phyloP scores from a whole-genome alignment of 2,113 vertebrate genomes.

The Limnothrissa miodon region DNA sequence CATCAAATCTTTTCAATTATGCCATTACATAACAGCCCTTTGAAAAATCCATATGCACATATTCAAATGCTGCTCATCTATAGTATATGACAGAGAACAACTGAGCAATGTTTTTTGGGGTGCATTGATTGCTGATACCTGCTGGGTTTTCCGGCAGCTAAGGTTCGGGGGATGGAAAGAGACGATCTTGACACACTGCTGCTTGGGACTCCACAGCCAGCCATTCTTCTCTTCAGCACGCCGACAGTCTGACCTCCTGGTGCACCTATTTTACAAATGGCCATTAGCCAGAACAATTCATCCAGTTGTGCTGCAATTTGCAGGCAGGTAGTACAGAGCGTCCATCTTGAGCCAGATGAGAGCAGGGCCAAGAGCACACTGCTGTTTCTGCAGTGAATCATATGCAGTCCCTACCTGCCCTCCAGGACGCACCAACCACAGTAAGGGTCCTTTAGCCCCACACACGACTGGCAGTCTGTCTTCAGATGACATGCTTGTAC shows the following conservation, averaged over 20 bases:
- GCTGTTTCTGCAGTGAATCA: neutral
- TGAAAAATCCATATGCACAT: neutral
- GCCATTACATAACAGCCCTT: neutral
- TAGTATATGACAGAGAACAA: neutral
- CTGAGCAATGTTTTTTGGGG: neutral
- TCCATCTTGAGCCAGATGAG: neutral
- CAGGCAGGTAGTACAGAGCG: neutral
- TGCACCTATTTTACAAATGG: slow-evolving; percentile 74
- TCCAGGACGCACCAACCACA: slow-evolving; percentile 95
- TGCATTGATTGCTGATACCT: slow-evolving; percentile 52
- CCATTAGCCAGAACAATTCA: slow-evolving; percentile 37
- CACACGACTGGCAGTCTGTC: slow-evolving; percentile 78
- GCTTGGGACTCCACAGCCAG: slow-evolving; percentile 87
- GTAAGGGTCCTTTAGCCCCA: slow-evolving; percentile 82
- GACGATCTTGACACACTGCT: slow-evolving; percentile 78
- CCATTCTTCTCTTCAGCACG: slow-evolving; percentile 79
- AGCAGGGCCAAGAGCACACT: neutral
- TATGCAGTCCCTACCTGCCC: slow-evolving; percentile 73
- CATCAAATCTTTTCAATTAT: neutral
- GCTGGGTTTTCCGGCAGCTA: slow-evolving; percentile 75
- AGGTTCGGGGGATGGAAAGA: slow-evolving; percentile 83
- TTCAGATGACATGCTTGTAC: slow-evolving; percentile 84
- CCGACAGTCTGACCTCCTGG: slow-evolving; percentile 80
- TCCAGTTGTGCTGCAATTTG: neutral
- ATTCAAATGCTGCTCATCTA: neutral